A percentile compares a stretch with the other conserved stretches of the same genome.
Evolutionary conservation across 2,113 vertebrate genomes (phyloP).

Genomic region (Phrynosoma blainvillii): DNA sequence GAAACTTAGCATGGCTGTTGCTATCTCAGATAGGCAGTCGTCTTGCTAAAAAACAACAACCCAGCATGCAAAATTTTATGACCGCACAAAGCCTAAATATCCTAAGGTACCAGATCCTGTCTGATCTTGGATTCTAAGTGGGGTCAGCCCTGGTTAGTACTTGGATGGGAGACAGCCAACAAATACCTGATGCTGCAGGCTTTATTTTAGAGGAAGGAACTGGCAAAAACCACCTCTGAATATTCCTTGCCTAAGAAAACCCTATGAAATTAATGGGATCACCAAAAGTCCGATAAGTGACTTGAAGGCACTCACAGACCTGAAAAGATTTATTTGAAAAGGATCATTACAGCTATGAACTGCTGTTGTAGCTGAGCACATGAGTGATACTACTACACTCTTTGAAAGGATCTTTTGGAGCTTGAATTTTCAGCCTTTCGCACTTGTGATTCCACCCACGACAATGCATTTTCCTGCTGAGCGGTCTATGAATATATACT

Average conservation of each 20-base stretch:
- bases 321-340: neutral
- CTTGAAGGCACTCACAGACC: too few species aligned
- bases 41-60: neutral
- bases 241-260: too few species aligned
- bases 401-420: neutral
- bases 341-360: neutral
- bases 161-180: too few species aligned
- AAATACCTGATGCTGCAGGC: too few species aligned
- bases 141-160: too few species aligned
- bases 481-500: neutral
- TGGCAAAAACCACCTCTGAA: too few species aligned
- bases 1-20: neutral
- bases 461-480: neutral
- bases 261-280: too few species aligned
- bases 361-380: neutral
- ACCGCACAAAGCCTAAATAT: too few species aligned
- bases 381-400: neutral
- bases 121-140: too few species aligned
- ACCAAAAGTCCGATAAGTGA: too few species aligned
- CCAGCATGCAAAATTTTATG: neutral
- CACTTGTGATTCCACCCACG: neutral
- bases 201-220: too few species aligned
- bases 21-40: neutral
- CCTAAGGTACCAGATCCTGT: neutral
- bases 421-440: neutral